Conservation (phyloP, 2,888 invertebrate genomes). For the Andrena dorsata region DNA sequence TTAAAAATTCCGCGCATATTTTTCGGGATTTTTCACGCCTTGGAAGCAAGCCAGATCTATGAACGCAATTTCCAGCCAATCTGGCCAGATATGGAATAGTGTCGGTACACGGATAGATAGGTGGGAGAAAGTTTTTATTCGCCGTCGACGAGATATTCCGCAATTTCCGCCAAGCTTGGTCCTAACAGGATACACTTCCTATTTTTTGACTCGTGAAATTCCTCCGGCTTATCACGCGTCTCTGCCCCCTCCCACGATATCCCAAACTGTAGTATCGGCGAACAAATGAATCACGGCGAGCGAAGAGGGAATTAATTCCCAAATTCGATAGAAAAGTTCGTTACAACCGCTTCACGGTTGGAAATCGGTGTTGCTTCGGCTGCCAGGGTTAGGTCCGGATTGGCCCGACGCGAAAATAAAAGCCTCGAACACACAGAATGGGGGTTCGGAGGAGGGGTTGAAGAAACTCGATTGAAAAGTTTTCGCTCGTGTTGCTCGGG, state of each 20-base stretch:
- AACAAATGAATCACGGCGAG: conserved; percentile 25
- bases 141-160: background rate
- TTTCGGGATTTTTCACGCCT: background rate
- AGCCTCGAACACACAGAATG: conserved; percentile 16
- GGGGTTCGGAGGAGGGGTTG: background rate
- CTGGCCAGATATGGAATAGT: background rate
- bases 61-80: conserved; percentile 6
- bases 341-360: conserved; percentile 41
- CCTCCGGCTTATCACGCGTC: background rate
- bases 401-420: conserved; percentile 48
- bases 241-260: background rate
- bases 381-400: conserved; percentile 16
- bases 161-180: background rate
- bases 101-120: background rate
- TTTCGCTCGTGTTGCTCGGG: conserved; percentile 56
- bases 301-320: conserved; percentile 41
- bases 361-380: conserved; percentile 27
- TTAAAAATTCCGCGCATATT: conserved; percentile 8
- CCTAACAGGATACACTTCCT: background rate
- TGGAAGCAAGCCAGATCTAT: conserved; percentile 10
- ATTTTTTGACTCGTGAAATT: background rate
- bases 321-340: conserved; percentile 46
- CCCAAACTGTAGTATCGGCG: background rate
- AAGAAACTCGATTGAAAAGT: conserved; percentile 73
- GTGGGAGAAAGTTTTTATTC: background rate